Percentiles rank a stretch among this genome's conserved stretches.
phyloP scores from a whole-genome alignment of 2,113 vertebrate genomes.

The Cyanistes caeruleus region DNA sequence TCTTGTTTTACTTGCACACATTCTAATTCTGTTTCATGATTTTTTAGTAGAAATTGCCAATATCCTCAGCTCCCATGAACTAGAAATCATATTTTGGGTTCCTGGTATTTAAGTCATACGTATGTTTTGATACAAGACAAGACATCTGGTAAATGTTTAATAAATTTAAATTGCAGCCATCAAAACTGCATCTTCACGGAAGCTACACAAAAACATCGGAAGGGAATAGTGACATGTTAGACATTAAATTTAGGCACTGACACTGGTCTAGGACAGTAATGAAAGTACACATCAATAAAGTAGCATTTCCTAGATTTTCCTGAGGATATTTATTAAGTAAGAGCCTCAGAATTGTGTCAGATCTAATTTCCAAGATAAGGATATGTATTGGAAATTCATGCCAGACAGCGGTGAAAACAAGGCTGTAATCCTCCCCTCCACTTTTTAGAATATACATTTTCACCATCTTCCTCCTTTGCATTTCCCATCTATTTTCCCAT shows the following conservation, averaged over 20 bases:
- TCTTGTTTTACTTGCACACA: neutral
- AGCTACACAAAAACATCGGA: neutral
- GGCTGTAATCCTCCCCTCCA: neutral
- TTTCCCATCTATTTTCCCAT: neutral
- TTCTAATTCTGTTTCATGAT: neutral
- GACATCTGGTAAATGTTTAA: neutral
- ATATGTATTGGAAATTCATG: neutral
- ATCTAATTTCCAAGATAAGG: neutral
- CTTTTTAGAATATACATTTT: neutral
- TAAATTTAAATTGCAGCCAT: neutral
- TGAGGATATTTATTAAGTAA: neutral
- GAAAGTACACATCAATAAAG: neutral
- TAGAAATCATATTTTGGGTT: neutral
- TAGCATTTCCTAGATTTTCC: neutral
- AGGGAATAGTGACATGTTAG: neutral
- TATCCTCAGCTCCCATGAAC: neutral
- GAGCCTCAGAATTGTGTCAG: neutral
- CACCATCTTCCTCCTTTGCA: neutral
- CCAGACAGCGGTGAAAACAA: neutral
- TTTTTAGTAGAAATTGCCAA: neutral
- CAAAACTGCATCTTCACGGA: neutral
- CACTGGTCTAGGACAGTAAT: neutral
- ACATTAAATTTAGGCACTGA: neutral
- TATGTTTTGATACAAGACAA: neutral
- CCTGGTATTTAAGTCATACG: neutral